Evolutionary conservation across 1,140 invertebrate species (phyloP), one percentile per base, ranked within the genome.

Genomic region (Leptinotarsa texana): DNA sequence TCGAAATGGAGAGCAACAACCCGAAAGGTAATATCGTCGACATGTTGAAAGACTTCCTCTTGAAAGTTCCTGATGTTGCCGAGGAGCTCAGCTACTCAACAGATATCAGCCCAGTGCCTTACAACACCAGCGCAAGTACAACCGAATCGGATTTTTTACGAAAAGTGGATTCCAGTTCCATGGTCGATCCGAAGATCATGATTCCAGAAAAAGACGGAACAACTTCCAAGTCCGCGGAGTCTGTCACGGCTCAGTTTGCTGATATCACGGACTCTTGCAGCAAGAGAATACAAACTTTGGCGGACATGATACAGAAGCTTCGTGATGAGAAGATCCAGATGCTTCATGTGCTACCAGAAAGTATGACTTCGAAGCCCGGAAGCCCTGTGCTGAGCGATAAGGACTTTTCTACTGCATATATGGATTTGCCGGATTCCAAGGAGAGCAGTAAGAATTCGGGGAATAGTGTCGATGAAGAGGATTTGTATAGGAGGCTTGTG

Each of bases 251-350:
- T 27, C 73, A 81, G 72, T 85, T 83, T 74, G 85, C 87, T 2
- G 84, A 88, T 77, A 80, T 89, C 18, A 87, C 87, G 13, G 87
- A 88, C 75, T 85, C 86, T 78, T 89, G 88, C 79, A 86, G 85
- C 13, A 85, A 87, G 82, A 83, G 87, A 63, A 86, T 90, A 15
- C 87, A 85, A n/a, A 86, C 87, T 78, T 82, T 90, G 66, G 86
- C 88, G 2, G 85, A 85, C 75, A 87, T 89, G 79, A 85, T 90
- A 33, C 85, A 89, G 70, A 85, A 89, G 84, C 86, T 90, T 2
- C 84, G 88, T 62, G 84, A 83, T 81, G 89, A 89, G 80, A 89
- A 89, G 81, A 85, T 63, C 73, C 84, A 78, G 57, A 83, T 84
- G 74, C 42, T 81, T 15, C 72, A 78, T 57, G 76, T 75, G 63